A percentile compares a stretch with the other conserved stretches of the same genome.
Evolutionary conservation across 2,797 vertebrate genomes (phyloP).

Genomic region (Epinephelus awoara): DNA sequence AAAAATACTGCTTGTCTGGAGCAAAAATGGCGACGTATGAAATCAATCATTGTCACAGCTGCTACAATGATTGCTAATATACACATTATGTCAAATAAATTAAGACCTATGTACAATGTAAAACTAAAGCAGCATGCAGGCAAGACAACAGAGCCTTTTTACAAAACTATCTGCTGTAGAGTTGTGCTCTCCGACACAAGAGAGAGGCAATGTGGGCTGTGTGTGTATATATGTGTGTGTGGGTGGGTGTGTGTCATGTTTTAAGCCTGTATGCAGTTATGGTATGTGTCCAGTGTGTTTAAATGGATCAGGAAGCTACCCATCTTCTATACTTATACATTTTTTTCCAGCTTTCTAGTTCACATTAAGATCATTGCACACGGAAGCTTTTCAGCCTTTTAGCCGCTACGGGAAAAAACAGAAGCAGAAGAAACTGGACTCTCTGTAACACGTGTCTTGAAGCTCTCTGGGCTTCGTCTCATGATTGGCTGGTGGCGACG

Average conservation of each 20-base stretch:
- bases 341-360: conserved; percentile 20
- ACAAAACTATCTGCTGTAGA: conserved; percentile 71
- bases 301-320: conserved; percentile 41
- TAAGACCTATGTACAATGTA: conserved; percentile 84
- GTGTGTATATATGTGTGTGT: conserved; percentile 24
- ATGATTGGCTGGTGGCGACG: conserved; percentile 47
- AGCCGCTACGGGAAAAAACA: conserved; percentile 27
- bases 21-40: conserved; percentile 75
- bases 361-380: conserved; percentile 35
- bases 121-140: conserved; percentile 86
- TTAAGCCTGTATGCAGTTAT: conserved; percentile 21
- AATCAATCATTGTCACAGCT: conserved; percentile 72
- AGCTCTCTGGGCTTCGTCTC: conserved; percentile 56
- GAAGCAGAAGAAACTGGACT: conserved; percentile 27
- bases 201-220: conserved; percentile 36
- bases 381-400: conserved; percentile 32
- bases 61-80: conserved; percentile 77
- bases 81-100: conserved; percentile 83
- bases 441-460: conserved; percentile 31
- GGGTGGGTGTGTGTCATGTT: conserved; percentile 38
- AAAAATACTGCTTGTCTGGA: conserved; percentile 84
- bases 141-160: conserved; percentile 78
- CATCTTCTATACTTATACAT: conserved; percentile 44
- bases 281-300: conserved; percentile 40
- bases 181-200: conserved; percentile 69